These are phyloP conservation scores for Phoenicopterus ruber DNA, from an alignment of 2,113 vertebrate species.

Conservation along the genomic window DNA sequence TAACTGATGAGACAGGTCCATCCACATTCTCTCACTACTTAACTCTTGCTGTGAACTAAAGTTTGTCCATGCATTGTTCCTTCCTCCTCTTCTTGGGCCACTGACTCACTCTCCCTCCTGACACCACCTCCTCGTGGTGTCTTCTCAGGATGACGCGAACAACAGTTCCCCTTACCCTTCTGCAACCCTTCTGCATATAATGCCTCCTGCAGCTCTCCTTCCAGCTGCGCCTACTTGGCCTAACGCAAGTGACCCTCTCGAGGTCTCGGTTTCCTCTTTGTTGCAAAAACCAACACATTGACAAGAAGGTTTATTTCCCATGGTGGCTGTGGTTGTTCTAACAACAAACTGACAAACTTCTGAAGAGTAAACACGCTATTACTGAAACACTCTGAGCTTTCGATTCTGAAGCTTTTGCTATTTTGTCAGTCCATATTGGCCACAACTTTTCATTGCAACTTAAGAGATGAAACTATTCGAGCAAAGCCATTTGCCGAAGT, in stretches of 20 bases:
- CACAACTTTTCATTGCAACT: not conserved
- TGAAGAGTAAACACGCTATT: not conserved
- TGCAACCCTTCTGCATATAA: not conserved
- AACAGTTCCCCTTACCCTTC: not conserved
- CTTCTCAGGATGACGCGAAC: not conserved
- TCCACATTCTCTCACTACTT: not conserved
- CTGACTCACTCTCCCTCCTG: not conserved
- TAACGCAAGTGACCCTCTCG: not conserved
- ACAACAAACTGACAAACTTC: not conserved
- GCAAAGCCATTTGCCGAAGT: not conserved
- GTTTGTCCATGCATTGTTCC: not conserved
- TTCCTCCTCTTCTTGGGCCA: not conserved
- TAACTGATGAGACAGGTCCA: not conserved
- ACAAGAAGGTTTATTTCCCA: not conserved
- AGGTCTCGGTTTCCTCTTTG: not conserved
- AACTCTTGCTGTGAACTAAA: not conserved
- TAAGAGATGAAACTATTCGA: not conserved
- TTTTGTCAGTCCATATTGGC: not conserved
- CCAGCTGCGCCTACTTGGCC: not conserved
- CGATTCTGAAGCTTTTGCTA: not conserved
- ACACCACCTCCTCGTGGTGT: not conserved
- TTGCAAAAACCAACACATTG: fast-evolving
- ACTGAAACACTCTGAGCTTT: not conserved
- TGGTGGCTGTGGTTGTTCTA: not conserved
- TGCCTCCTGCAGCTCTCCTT: not conserved